phyloP scores from a whole-genome alignment of 2,113 vertebrate species.

The Sinocyclocheilus grahami region DNA sequence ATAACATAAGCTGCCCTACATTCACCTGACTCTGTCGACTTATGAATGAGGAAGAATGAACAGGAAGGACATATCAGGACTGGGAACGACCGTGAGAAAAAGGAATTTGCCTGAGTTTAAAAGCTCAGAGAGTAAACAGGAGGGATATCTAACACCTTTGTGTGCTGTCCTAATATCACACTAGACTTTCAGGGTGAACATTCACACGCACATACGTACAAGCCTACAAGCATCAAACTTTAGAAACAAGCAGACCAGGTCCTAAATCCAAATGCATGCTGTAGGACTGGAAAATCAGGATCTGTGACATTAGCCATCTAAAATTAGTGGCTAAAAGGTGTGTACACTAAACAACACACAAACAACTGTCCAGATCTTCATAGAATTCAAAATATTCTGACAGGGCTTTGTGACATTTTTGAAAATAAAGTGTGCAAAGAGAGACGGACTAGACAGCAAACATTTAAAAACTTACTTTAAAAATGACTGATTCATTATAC shows the following conservation, averaged over 20 bases:
- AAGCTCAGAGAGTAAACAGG: slow-evolving; percentile 69
- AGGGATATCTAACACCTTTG: slow-evolving; percentile 62
- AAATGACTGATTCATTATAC: neutral
- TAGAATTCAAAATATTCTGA: slow-evolving; percentile 70
- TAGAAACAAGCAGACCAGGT: slow-evolving; percentile 8
- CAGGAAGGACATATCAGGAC: neutral
- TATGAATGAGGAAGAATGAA: slow-evolving; percentile 53
- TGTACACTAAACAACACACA: slow-evolving; percentile 2
- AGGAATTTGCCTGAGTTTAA: slow-evolving; percentile 68
- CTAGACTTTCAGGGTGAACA: slow-evolving; percentile 41
- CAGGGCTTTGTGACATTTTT: slow-evolving; percentile 72
- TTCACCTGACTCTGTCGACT: slow-evolving; percentile 53
- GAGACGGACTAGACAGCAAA: slow-evolving; percentile 55
- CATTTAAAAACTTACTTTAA: neutral
- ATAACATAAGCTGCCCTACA: slow-evolving; percentile 63
- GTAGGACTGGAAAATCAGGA: slow-evolving; percentile 42
- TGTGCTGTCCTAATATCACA: slow-evolving; percentile 59
- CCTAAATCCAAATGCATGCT: slow-evolving; percentile 25
- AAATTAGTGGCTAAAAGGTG: neutral
- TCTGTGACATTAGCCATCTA: slow-evolving; percentile 9
- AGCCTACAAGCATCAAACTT: neutral
- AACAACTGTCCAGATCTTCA: slow-evolving; percentile 39
- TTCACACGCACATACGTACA: slow-evolving; percentile 33
- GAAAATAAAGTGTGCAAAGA: slow-evolving; percentile 41
- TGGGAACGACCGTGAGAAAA: slow-evolving; percentile 37